Evolutionary conservation across 2,888 invertebrate genomes (phyloP).

Genomic region (Timandra comae): DNA sequence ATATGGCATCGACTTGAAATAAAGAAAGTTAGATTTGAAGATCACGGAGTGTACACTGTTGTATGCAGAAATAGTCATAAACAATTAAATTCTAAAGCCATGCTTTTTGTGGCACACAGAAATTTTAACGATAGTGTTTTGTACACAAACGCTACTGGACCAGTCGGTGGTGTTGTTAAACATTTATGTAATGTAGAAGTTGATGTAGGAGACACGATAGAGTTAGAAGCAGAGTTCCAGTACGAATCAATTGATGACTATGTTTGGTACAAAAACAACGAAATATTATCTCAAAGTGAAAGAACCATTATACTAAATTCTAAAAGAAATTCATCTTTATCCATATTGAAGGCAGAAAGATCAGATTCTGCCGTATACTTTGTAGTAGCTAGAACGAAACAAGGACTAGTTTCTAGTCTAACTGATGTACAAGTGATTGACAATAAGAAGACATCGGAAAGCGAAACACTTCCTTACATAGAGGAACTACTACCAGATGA

Average conservation of each 20-base stretch:
- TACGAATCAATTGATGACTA: slow-evolving; percentile 6
- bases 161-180: slow-evolving; percentile 7
- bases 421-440: slow-evolving; percentile 24
- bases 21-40: slow-evolving; percentile 13
- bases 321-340: slow-evolving; percentile 8
- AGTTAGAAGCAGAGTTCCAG: slow-evolving; percentile 21
- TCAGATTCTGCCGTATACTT: slow-evolving; percentile 30
- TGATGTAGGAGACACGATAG: slow-evolving; percentile 18
- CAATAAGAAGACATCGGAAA: slow-evolving; percentile 7
- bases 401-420: slow-evolving; percentile 26
- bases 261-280: slow-evolving; percentile 30
- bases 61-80: slow-evolving; percentile 14
- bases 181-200: slow-evolving; percentile 22
- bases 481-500: slow-evolving; percentile 26
- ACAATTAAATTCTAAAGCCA: slow-evolving; percentile 21
- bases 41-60: slow-evolving; percentile 29
- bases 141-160: slow-evolving; percentile 5
- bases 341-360: slow-evolving; percentile 19
- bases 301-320: slow-evolving; percentile 18
- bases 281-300: slow-evolving; percentile 12
- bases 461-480: slow-evolving; percentile 16
- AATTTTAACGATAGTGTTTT: slow-evolving; percentile 3
- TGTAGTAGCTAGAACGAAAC: slow-evolving; percentile 22
- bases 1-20: slow-evolving; percentile 25
- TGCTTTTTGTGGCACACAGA: slow-evolving; percentile 21